Base-by-base conservation (phyloP, 2,888 invertebrate genomes). In the Chrysodeixis includens region DNA sequence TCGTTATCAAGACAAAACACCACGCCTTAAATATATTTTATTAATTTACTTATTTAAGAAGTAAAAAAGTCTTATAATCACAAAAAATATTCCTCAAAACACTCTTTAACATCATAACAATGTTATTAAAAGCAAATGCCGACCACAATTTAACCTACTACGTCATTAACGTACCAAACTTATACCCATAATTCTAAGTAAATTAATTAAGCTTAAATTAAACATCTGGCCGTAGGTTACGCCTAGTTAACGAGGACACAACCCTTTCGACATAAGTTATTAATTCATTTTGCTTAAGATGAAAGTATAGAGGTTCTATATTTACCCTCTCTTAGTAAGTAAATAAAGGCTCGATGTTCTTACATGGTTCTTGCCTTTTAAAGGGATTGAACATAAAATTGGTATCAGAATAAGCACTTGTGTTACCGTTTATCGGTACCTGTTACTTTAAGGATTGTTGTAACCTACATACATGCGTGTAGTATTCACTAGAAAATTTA, bases 131-230 rank as follows among this genome's bases (percentile, higher is more conserved):
- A 56, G 40, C 32, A 49, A 59, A 26, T 8, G 46, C 32, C 20
- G 18, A 57, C 56, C 16, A 52, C 26, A 44, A 55, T 6, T 26
- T 26, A 26, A 26, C 26, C 44, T 54, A 56, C 54, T 40, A 62
- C 59, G 16, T 54, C 61, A 60, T 57, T 56, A 58, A 58, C 60
- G 16, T 57, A 56, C 46, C 16, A 56, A 66, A 71, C 59, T 66
- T 70, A 61, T 53, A 49, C 30, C 30, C 63, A 59, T 66, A 66
- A 26, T 40, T 66, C 46, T 56, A 35, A 52, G 72, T 66, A 72
- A 66, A 72, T 75, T 69, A 75, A 75, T 78, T 67, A 72, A 78
- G 75, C 69, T 67, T 78, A 72, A 69, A 78, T 78, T 75, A 67
- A 72, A 74, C 62, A 68, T 62, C 60, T 63, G 61, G 57, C 46